Evolutionary conservation across 2,113 vertebrate genomes (phyloP).

Genomic region (Centropus bengalensis): DNA sequence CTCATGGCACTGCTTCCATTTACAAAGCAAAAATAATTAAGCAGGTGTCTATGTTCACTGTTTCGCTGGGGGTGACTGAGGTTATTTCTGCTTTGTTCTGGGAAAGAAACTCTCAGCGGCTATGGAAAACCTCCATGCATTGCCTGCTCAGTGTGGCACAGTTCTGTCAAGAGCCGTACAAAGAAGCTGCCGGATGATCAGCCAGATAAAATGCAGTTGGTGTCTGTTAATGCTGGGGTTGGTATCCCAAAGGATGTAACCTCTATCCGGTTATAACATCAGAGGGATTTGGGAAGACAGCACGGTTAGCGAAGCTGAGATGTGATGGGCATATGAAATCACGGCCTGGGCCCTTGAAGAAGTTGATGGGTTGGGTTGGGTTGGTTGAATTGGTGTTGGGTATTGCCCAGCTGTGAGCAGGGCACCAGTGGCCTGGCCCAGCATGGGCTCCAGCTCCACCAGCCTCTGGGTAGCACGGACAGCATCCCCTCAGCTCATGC

Average conservation of each 20-base stretch:
- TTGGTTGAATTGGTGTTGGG: accelerated
- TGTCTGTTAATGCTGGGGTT: neutral
- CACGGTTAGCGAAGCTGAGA: neutral
- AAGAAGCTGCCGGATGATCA: neutral
- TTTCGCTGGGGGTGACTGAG: neutral
- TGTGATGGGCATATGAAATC: neutral
- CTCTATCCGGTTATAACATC: neutral
- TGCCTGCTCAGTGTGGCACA: neutral
- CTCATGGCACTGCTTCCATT: conserved; percentile 35
- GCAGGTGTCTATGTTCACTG: conserved; percentile 29
- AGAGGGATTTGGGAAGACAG: conserved; percentile 9
- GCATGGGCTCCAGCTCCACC: accelerated
- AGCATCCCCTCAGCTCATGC: accelerated
- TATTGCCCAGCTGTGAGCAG: accelerated
- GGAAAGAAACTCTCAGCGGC: neutral
- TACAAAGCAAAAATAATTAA: conserved; percentile 66
- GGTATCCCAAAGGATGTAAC: neutral
- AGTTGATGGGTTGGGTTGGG: neutral
- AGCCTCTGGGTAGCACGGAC: neutral
- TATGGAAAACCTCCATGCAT: neutral
- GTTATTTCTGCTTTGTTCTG: neutral
- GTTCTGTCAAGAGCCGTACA: neutral
- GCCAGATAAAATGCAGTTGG: neutral
- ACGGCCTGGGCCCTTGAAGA: neutral
- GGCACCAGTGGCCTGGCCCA: accelerated